Base-by-base conservation (phyloP, 2,888 invertebrate genomes). In the Callyntrura guangdongensis region DNA sequence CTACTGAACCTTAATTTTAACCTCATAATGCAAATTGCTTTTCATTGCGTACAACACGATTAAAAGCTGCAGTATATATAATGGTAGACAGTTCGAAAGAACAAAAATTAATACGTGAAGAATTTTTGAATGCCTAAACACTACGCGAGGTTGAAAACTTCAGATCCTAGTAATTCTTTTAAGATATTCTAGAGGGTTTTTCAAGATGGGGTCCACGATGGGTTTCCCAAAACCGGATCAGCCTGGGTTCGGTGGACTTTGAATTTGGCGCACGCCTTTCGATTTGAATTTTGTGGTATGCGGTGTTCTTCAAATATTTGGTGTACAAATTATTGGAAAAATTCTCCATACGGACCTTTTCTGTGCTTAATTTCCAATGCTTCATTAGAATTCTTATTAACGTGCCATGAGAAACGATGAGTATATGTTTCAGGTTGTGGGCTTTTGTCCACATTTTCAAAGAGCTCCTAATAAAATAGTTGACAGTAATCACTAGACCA, bases 311-410 rank as follows among this genome's bases (percentile, higher is more conserved):
- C 11, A 89, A 25, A 22, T 72, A 89, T 20, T 84, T 89, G 11
- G 89, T 89, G 82, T 84, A 67, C 79, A 89, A 67, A 45, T 14
- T 14, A 53, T 22, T 84, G 1, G 74, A 20, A 47, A 79, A 89
- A 53, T 89, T 89, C n/a, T 89, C 89, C 74, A 89, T 14, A 4
- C 12, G 61, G 64, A 64, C 74, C 20, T 85, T 84, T 67, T 84
- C 64, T 4, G 89, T 84, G 14, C 6, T 64, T 0, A 84, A 53
- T 47, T 67, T 84, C 53, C 74, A 6, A 56, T 89, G 84, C 27
- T 89, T 89, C 89, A 89, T 89, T 1, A 89, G 45, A 22, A 89
- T 84, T 56, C 89, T n/a, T 45, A 89, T 89, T 1, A 89, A 79
- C 25, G 74, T 77, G 53, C 81, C 89, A 64, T 89, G 89, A 14